These are phyloP conservation scores for Drosophila tropicalis DNA, from an alignment of 1,140 invertebrate species.

Conservation along the genomic window DNA sequence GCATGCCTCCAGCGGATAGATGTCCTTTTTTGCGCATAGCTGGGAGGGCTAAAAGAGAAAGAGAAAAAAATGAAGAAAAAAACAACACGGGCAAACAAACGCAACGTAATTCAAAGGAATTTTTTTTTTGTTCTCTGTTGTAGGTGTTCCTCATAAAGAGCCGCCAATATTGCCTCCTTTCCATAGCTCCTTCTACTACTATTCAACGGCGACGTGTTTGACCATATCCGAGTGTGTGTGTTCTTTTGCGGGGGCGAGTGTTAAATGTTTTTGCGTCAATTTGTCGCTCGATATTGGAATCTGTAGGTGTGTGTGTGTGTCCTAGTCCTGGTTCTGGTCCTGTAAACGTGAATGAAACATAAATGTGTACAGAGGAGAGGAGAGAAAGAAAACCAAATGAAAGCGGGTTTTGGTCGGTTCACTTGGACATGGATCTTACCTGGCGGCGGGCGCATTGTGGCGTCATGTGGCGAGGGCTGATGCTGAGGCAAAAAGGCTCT, in stretches of 20 bases:
- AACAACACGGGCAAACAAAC: conserved; percentile 24
- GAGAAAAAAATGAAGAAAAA: neutral
- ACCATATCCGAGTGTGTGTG: conserved; percentile 37
- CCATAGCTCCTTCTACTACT: neutral
- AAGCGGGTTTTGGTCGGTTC: neutral
- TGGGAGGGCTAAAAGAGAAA: conserved; percentile 49
- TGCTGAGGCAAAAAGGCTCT: conserved; percentile 24
- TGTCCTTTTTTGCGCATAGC: conserved; percentile 79
- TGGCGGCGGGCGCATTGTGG: conserved; percentile 34
- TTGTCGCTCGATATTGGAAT: conserved; percentile 61
- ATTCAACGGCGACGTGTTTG: conserved; percentile 32
- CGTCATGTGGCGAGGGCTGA: conserved; percentile 50
- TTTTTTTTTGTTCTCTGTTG: conserved; percentile 62
- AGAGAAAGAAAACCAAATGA: conserved; percentile 27
- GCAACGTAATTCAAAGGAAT: conserved; percentile 73
- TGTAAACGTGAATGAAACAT: conserved; percentile 37
- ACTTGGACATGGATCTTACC: neutral
- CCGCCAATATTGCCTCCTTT: conserved; percentile 48
- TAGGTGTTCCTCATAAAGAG: conserved; percentile 57
- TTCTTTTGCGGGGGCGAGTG: conserved; percentile 38
- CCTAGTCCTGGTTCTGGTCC: conserved; percentile 40
- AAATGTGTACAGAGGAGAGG: neutral
- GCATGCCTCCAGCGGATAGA: conserved; percentile 43
- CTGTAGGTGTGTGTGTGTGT: conserved; percentile 50
- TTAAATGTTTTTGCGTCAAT: conserved; percentile 80